Percentiles rank a stretch among this genome's conserved stretches.
Conservation (phyloP, 2,797 vertebrate species). For the Oryzias dopingdopingensis region DNA sequence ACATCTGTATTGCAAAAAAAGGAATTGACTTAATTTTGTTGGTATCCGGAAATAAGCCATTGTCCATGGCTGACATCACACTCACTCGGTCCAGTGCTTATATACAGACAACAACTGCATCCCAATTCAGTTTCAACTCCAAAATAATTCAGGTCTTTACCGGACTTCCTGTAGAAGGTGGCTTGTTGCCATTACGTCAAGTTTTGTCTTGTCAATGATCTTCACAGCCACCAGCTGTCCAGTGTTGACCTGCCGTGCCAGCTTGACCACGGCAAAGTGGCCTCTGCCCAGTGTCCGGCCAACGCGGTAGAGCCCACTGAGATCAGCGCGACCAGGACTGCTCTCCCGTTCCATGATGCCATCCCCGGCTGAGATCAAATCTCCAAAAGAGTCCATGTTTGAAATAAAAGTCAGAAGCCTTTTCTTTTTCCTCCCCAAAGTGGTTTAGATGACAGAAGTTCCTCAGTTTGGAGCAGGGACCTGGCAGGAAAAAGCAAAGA, state of each 20-base stretch:
- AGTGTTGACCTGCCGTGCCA: constrained; percentile 84
- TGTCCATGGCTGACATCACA: too few relatives aligned
- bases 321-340: constrained; percentile 53
- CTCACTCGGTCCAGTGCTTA: too few relatives aligned
- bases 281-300: constrained; percentile 86
- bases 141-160: constrained; percentile 24
- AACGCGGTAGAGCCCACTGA: constrained; percentile 85
- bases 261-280: constrained; percentile 87
- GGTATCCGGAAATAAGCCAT: too few relatives aligned
- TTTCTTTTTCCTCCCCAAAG: constrained; percentile 3
- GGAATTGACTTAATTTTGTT: too few relatives aligned
- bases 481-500: constrained; percentile 51
- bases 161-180: constrained; percentile 89
- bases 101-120: too few relatives aligned
- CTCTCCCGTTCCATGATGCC: constrained; percentile 20
- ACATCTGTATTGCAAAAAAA: too few relatives aligned
- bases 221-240: constrained; percentile 88
- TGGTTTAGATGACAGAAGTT: constrained; percentile 19
- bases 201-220: constrained; percentile 90
- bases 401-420: constrained; percentile 5
- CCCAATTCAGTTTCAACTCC: too few relatives aligned
- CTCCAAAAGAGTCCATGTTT: constrained; percentile 61
- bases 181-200: constrained; percentile 79
- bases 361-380: constrained; percentile 5
- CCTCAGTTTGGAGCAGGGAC: constrained; percentile 31